These are phyloP conservation scores for Lymantria monacha DNA, from an alignment of 2,888 invertebrate species.

Conservation along the genomic window DNA sequence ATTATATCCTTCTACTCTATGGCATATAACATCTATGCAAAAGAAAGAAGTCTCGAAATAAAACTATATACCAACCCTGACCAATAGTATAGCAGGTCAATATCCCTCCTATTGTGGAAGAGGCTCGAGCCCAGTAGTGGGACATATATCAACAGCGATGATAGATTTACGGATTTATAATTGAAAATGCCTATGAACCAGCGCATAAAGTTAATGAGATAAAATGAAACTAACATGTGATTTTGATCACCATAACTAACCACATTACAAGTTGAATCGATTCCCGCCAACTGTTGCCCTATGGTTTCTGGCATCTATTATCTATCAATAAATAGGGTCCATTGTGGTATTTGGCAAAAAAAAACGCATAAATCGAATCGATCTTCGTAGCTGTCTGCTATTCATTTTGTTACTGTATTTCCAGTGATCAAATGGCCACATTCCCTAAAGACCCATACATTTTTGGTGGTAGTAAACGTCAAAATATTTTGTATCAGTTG, in stretches of 20 bases:
- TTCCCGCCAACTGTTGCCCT: conserved; percentile 70
- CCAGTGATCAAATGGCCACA: conserved; percentile 52
- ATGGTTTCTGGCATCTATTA: conserved; percentile 59
- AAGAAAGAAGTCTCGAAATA: too few species aligned
- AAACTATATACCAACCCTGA: too few species aligned
- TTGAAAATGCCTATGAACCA: not conserved
- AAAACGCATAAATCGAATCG: conserved; percentile 80
- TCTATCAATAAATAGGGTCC: conserved; percentile 75
- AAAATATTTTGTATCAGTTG: conserved; percentile 79
- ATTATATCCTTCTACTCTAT: too few species aligned
- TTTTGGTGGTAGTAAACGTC: conserved; percentile 69
- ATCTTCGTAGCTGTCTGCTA: conserved; percentile 72
- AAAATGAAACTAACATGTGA: conserved; percentile 69
- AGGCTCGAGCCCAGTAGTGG: too few species aligned
- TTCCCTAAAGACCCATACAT: conserved; percentile 72
- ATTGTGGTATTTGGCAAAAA: conserved; percentile 65
- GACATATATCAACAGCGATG: too few species aligned
- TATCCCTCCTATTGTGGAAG: too few species aligned
- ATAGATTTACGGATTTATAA: not conserved
- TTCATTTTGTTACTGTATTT: conserved; percentile 59
- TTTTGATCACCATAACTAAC: conserved; percentile 78
- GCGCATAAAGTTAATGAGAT: conserved; percentile 43
- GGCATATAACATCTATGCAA: too few species aligned
- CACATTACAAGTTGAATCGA: conserved; percentile 68
- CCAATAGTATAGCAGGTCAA: too few species aligned